These are phyloP conservation scores for Raja brachyura DNA, from an alignment of 2,113 vertebrate species.

Conservation along the genomic window DNA sequence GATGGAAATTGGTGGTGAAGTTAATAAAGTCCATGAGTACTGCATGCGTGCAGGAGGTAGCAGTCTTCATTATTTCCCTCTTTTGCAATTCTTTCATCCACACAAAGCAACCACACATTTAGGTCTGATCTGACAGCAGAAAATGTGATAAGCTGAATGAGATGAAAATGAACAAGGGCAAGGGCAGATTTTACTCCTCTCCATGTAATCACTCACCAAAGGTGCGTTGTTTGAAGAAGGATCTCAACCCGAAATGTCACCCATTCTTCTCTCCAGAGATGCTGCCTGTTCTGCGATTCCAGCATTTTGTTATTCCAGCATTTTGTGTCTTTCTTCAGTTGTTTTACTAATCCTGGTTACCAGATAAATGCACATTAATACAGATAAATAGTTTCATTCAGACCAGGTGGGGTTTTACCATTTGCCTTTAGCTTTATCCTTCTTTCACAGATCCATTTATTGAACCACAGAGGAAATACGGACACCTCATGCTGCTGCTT, in stretches of 20 bases:
- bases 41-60: no score
- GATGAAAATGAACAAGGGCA: background rate
- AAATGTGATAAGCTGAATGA: slow-evolving; percentile 8
- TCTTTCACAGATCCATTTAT: background rate
- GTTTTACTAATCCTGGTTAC: background rate
- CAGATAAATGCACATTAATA: no score
- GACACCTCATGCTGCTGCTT: background rate
- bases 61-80: background rate
- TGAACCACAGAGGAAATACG: background rate
- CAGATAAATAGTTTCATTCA: background rate
- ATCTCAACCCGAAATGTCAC: no score
- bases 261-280: no score
- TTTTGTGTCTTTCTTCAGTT: no score
- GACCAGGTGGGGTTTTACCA: background rate
- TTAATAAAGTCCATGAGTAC: no score
- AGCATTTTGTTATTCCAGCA: no score
- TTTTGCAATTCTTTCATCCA: background rate
- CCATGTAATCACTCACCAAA: background rate
- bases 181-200: background rate
- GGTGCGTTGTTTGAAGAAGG: no score
- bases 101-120: background rate
- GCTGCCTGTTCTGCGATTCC: no score
- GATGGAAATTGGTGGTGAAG: no score
- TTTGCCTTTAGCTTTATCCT: background rate
- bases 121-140: background rate